Percentiles rank a stretch among this genome's conserved stretches.
These are phyloP conservation scores for Hydrozoanthus tunicans DNA, from an alignment of 64 coral and sea anemone species.

Conservation along the genomic window DNA sequence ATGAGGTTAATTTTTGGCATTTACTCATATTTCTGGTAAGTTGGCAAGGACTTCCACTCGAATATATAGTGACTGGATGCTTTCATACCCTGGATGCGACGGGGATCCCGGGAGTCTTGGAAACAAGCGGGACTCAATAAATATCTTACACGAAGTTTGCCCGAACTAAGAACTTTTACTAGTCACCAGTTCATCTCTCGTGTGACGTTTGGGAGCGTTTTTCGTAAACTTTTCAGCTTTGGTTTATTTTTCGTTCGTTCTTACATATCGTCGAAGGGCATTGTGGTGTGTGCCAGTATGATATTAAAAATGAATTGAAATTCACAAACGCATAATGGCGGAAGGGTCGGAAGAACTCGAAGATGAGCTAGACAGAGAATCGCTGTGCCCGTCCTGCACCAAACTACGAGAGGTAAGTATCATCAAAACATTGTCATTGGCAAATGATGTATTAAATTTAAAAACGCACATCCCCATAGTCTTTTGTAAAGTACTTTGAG, in stretches of 20 bases:
- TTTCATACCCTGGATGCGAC: no score
- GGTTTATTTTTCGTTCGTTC: no score
- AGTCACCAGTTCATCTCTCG: slow-evolving; percentile 15
- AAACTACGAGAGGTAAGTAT: slow-evolving; percentile 26
- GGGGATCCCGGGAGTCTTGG: not conserved
- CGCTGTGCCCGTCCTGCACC: slow-evolving; percentile 6
- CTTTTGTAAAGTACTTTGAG: no score
- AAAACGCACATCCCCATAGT: not conserved
- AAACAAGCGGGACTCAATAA: not conserved
- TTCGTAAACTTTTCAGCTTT: not conserved
- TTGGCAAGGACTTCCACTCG: no score
- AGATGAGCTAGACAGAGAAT: slow-evolving; percentile 14
- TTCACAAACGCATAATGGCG: not conserved
- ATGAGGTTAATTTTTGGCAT: no score
- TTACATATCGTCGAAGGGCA: no score
- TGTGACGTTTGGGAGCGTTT: slow-evolving; percentile 25
- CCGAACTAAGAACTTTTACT: not conserved
- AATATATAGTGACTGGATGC: no score
- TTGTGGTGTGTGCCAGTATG: no score
- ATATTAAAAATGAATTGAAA: not conserved
- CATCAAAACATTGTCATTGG: not conserved
- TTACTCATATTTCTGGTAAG: no score
- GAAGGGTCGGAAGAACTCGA: slow-evolving; percentile 8
- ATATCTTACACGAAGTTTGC: no score
- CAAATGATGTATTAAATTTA: not conserved